These are phyloP conservation scores for Labrus mixtus DNA, from an alignment of 2,113 vertebrate species.

Conservation along the genomic window DNA sequence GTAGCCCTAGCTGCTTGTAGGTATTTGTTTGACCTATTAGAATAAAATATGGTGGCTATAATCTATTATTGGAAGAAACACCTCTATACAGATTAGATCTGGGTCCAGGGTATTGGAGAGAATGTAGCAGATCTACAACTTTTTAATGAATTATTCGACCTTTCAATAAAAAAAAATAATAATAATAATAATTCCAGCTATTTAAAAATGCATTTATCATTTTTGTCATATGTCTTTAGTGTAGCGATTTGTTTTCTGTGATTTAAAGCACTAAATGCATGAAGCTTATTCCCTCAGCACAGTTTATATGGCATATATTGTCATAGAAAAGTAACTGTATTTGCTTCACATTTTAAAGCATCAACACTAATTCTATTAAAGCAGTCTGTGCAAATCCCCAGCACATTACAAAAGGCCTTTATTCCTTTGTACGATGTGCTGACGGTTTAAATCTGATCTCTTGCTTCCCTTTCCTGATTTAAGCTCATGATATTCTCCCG, in stretches of 20 bases:
- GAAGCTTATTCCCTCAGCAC: neutral
- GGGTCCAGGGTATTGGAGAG: neutral
- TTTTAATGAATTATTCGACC: too few relatives aligned
- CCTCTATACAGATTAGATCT: neutral
- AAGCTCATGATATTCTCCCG: conserved; percentile 4
- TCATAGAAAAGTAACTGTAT: neutral
- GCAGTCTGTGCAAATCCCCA: neutral
- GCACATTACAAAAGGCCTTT: conserved; percentile 8
- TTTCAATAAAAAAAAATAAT: too few relatives aligned
- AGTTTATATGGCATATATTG: neutral
- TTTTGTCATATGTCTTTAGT: too few relatives aligned
- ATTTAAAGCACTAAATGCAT: neutral
- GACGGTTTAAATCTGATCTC: conserved; percentile 1
- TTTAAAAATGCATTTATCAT: too few relatives aligned
- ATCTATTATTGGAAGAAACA: neutral
- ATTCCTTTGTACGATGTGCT: neutral
- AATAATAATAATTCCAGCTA: too few relatives aligned
- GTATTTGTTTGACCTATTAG: neutral
- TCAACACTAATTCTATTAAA: neutral
- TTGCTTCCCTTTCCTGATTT: conserved; percentile 9
- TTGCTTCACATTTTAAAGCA: neutral
- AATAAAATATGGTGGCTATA: neutral
- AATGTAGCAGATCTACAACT: too few relatives aligned
- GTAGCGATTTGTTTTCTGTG: neutral
- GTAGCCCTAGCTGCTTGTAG: conserved; percentile 1